Evolutionary conservation across 2,888 invertebrate species (phyloP).

Genomic region (Chymomyza procnemis): DNA sequence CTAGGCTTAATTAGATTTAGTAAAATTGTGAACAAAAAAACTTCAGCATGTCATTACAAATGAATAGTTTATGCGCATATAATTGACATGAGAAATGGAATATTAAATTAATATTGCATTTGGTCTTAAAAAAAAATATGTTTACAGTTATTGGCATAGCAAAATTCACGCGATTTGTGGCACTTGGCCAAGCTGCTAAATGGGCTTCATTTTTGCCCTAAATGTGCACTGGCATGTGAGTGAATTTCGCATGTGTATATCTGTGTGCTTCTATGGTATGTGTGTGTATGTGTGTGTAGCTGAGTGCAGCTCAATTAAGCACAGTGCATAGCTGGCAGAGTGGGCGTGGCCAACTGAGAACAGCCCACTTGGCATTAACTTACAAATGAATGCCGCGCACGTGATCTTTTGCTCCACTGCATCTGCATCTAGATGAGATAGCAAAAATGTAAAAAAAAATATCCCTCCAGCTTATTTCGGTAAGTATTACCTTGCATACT

Average conservation of each 20-base stretch:
- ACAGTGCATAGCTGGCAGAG: conserved; percentile 18
- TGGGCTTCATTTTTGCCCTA: conserved; percentile 30
- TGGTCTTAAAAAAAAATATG: background rate
- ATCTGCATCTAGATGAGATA: conserved; percentile 27
- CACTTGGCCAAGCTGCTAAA: background rate
- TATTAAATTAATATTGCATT: background rate
- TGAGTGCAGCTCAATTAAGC: conserved; percentile 40
- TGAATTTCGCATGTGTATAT: conserved; percentile 13
- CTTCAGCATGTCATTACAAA: background rate
- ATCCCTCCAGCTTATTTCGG: background rate
- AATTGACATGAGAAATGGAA: background rate
- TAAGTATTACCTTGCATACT: background rate
- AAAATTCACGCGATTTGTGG: background rate
- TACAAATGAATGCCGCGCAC: conserved; percentile 60
- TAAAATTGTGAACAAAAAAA: background rate
- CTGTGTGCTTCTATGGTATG: background rate
- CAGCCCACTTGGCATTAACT: conserved; percentile 44
- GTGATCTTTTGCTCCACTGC: conserved; percentile 57
- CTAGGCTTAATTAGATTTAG: background rate
- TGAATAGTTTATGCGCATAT: background rate
- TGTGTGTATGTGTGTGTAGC: background rate
- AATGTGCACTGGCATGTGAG: conserved; percentile 44
- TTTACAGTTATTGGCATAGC: background rate
- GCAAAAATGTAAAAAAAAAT: conserved; percentile 3
- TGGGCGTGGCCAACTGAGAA: conserved; percentile 4